phyloP scores from a whole-genome alignment of 2,888 invertebrate genomes.

The Lasioglossum vierecki region DNA sequence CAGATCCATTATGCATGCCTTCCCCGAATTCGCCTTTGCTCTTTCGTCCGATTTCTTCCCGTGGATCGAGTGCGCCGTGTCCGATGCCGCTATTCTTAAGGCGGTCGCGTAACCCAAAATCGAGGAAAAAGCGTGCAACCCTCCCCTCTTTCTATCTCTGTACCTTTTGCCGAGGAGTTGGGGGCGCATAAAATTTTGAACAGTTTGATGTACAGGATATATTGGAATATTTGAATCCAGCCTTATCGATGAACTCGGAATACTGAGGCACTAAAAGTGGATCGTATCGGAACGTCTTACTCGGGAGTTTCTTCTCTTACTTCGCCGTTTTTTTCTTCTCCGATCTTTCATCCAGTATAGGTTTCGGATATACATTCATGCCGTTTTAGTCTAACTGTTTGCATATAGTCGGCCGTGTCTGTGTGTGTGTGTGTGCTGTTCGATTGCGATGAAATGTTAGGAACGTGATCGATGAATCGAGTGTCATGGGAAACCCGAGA shows the following conservation, averaged over 20 bases:
- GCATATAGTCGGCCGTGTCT: not conserved
- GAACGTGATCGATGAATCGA: not conserved
- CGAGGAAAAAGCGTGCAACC: not conserved
- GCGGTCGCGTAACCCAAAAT: slow-evolving; percentile 13
- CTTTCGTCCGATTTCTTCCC: slow-evolving; percentile 48
- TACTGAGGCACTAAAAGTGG: not conserved
- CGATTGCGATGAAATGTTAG: not conserved
- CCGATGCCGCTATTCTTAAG: slow-evolving; percentile 12
- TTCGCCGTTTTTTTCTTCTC: not conserved
- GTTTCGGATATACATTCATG: slow-evolving; percentile 1
- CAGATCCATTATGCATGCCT: slow-evolving; percentile 70
- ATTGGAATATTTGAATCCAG: slow-evolving; percentile 12
- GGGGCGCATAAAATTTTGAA: slow-evolving; percentile 32
- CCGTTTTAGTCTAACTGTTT: not conserved
- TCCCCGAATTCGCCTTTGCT: slow-evolving; percentile 63
- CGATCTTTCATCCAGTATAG: not conserved
- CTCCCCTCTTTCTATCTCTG: not conserved
- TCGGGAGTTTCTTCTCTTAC: not conserved
- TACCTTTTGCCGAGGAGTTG: not conserved
- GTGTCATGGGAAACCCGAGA: not conserved
- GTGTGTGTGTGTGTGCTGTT: no score
- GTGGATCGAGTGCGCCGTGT: not conserved
- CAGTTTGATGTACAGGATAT: not conserved
- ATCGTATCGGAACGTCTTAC: slow-evolving; percentile 6
- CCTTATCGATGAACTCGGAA: slow-evolving; percentile 12